phyloP scores from a whole-genome alignment of 2,797 vertebrate genomes.

The Pseudomugil gertrudae region DNA sequence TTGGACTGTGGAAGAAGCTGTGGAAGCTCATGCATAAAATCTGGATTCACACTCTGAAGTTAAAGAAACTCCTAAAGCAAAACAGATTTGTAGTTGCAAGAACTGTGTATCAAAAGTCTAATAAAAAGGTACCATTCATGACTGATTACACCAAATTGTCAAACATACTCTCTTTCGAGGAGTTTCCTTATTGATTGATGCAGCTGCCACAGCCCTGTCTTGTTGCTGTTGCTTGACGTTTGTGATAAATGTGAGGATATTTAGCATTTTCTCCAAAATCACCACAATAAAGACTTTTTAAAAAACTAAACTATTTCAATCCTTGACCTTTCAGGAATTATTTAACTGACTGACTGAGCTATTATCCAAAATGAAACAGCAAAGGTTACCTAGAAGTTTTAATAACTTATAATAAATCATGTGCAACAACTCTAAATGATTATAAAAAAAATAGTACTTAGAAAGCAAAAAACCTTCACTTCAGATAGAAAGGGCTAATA shows the following conservation, averaged over 20 bases:
- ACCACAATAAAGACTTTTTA: background rate
- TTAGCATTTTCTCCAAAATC: background rate
- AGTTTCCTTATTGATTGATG: conserved; percentile 3
- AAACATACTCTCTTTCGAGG: conserved; percentile 7
- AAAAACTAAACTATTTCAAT: background rate
- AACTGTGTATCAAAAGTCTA: conserved; percentile 4
- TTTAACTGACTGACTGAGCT: no score
- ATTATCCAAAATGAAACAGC: no score
- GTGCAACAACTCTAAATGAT: no score
- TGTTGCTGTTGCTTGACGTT: conserved; percentile 40
- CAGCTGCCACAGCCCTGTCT: background rate
- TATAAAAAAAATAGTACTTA: no score
- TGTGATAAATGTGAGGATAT: conserved; percentile 15
- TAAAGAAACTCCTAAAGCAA: background rate
- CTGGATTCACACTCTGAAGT: background rate
- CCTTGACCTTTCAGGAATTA: conserved; percentile 9
- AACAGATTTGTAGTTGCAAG: conserved; percentile 2
- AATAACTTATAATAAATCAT: no score
- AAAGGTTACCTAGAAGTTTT: no score
- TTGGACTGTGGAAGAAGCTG: background rate
- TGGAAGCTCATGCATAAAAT: background rate
- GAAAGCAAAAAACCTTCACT: no score
- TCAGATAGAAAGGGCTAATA: no score
- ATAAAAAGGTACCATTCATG: conserved; percentile 1
- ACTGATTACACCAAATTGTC: conserved; percentile 45